Evolutionary conservation across 2,113 vertebrate genomes (phyloP).

Genomic region (Paramormyrops kingsleyae): DNA sequence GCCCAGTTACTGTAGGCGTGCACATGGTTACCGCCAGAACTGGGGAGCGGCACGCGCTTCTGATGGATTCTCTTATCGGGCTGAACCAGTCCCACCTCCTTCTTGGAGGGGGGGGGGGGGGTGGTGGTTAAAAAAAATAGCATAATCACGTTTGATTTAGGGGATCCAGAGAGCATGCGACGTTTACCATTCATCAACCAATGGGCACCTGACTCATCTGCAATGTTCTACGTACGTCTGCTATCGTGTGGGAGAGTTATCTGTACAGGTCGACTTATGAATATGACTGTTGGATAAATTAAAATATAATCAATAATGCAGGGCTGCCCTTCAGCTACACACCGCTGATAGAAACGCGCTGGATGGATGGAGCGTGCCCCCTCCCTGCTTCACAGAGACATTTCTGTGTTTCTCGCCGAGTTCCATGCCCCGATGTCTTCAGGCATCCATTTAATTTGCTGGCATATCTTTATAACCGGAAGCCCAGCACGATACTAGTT

Average conservation of each 20-base stretch:
- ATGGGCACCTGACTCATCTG: neutral
- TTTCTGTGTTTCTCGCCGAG: neutral
- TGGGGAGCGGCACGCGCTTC: neutral
- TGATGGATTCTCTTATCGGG: neutral
- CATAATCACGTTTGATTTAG: neutral
- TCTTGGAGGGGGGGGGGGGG: neutral
- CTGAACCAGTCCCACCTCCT: neutral
- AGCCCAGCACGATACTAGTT: neutral
- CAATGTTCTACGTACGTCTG: neutral
- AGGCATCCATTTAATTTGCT: neutral
- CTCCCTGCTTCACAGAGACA: neutral
- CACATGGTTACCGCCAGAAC: neutral
- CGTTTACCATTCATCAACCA: neutral
- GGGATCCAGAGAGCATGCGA: neutral
- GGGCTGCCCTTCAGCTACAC: neutral
- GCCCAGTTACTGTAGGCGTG: neutral
- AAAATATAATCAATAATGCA: neutral
- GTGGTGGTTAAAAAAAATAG: neutral
- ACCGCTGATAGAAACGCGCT: neutral
- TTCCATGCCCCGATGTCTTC: neutral
- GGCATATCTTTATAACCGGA: neutral
- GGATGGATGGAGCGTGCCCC: neutral
- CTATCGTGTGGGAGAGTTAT: neutral
- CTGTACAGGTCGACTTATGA: neutral
- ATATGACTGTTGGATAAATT: neutral